Base-by-base conservation (phyloP, 2,113 vertebrate species). In the Sinocyclocheilus anophthalmus region DNA sequence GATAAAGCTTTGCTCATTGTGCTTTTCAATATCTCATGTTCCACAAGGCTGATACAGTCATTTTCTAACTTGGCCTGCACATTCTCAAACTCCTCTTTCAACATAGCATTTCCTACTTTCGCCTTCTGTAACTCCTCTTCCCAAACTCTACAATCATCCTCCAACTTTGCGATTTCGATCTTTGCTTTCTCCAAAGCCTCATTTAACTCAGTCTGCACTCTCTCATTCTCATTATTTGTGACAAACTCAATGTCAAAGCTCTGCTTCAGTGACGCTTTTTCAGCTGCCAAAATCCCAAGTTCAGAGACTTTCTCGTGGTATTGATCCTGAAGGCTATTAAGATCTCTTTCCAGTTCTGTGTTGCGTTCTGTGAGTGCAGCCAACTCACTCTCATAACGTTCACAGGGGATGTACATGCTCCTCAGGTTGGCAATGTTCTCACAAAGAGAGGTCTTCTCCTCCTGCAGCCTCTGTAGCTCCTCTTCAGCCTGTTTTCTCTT, bases 401-500 rank as follows among this genome's bases (percentile, higher is more conserved):
- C 95, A 0, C 93, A 92, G 80, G 95, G 90, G 14, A 96, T 81
- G 7, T 92, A 92, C 16, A 80, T 89, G 4, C 94, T 92, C 79
- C 95, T 94, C 16, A 97, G 82, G 48, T 7, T 93, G 81, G 83
- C 85, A 2, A 98, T 55, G 0, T 63, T 94, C 89, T 96, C 94
- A 57, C 88, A 93, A 77, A 98, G 91, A 0, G 55, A 85, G 2
- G 85, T 88, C 50, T 93, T 96, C 89, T 99, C 97, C 0, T 83
- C 85, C 78, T 94, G 91, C 61, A 99, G 81, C 88, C 92, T 95
- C 42, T 95, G 95, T 3, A 95, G 88, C 88, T 96, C 96, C 5
- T 92, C 93, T 87, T 96, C 95, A 86, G 95, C 94, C 88, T 95
- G 95, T 1, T 91, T 92, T 5, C 91, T 95, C 83, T 93, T 96